Evolutionary conservation across 1,140 invertebrate species (phyloP), one percentile per base, ranked within the genome.

Genomic region (Hyposmocoma kahamanoa): DNA sequence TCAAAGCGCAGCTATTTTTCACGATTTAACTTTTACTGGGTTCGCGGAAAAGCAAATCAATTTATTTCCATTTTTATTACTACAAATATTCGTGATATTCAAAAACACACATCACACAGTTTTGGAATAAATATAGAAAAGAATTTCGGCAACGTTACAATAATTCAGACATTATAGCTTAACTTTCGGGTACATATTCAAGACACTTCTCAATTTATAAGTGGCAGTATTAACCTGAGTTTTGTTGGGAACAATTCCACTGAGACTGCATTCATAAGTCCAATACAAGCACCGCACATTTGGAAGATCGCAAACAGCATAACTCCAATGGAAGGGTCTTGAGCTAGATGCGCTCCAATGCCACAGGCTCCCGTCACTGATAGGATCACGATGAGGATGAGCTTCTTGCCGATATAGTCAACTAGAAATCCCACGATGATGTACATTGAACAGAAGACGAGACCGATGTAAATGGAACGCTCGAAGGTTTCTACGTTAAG

Each of bases 391-490:
- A 84, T 50, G 4, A 86, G 60, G 53, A 86, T 84, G 3, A 61
- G 22, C 48, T 78, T 82, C 67, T 87, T 87, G 20, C 82, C 84
- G 8, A 85, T 39, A 20, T 72, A 56, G 59, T 85, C 79, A 8
- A 87, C 81, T 0, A 84, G 56, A 59, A 84, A 77, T 1, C 79
- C 81, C 5, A 83, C 81, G 26, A 84, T 55, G 21, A 87, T 56
- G 62, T 84, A 83, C 72, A 84, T 80, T 30, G 79, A 80, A 56
- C 72, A 77, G 62, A 84, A 84, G 10, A 87, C 74, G 0, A 83
- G 67, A 0, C 81, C 81, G 18, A 84, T 76, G 67, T 81, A 81
- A 50, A 87, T 84, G 21, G 84, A 78, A 0, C 70, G 67, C 47
- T 79, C 62, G 62, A 81, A 87, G 3, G 81, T 85, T 0, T 62